Percentiles rank a stretch among this genome's conserved stretches.
Evolutionary conservation across 2,797 vertebrate species (phyloP).

Genomic region (Danionella dracula): DNA sequence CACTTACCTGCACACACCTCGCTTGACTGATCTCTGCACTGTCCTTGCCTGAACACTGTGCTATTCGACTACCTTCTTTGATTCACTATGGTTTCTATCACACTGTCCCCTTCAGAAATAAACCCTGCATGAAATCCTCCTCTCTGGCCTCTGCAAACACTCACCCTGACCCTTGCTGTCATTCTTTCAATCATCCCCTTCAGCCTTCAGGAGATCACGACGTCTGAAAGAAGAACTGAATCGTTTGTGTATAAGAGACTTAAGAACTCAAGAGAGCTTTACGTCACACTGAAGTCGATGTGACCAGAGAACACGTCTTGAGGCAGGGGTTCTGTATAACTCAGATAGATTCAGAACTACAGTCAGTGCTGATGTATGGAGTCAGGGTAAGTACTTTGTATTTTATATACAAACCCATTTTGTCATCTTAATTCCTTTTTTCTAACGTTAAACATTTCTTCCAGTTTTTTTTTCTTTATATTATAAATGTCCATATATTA

Average conservation of each 20-base stretch:
- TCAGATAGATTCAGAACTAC: too few relatives aligned
- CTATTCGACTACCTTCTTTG: constrained; percentile 7
- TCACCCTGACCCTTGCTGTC: background rate
- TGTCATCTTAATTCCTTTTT: too few relatives aligned
- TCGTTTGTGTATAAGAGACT: constrained; percentile 9
- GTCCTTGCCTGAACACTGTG: constrained; percentile 19
- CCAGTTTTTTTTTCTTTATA: too few relatives aligned
- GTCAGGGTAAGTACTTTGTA: too few relatives aligned
- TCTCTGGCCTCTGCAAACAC: background rate
- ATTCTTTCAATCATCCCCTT: constrained; percentile 10
- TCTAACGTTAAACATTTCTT: too few relatives aligned
- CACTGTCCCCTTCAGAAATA: constrained; percentile 23
- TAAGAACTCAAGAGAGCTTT: background rate
- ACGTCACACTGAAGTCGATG: background rate
- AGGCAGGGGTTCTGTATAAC: too few relatives aligned
- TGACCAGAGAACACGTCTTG: too few relatives aligned
- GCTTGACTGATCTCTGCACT: constrained; percentile 15
- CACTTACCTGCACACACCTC: too few relatives aligned
- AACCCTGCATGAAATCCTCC: constrained; percentile 27
- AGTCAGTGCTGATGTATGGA: too few relatives aligned
- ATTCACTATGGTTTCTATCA: constrained; percentile 24
- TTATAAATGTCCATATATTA: too few relatives aligned
- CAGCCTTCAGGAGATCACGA: constrained; percentile 4
- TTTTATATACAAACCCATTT: too few relatives aligned
- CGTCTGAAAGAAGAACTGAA: background rate